Conservation (phyloP, 2,888 invertebrate genomes). For the Chymomyza fuscimana region DNA sequence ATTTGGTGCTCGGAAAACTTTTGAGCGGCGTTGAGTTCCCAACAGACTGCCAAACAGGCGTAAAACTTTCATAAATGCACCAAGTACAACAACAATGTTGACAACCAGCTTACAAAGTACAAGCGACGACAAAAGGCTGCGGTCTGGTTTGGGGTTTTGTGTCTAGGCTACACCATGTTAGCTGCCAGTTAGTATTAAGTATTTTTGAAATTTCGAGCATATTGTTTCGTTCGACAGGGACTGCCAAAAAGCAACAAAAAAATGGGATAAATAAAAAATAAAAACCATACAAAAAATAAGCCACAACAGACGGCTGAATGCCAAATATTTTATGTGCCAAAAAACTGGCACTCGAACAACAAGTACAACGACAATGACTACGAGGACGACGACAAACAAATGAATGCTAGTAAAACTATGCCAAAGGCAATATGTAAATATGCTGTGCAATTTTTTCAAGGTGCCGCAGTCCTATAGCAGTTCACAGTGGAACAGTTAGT, state of each 20-base stretch:
- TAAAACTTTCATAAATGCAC: slow-evolving; percentile 52
- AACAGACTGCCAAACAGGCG: slow-evolving; percentile 25
- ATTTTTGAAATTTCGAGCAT: slow-evolving; percentile 38
- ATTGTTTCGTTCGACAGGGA: slow-evolving; percentile 59
- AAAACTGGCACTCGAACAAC: slow-evolving; percentile 20
- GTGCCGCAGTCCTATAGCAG: background rate
- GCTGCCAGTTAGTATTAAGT: slow-evolving; percentile 37
- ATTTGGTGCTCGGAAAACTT: background rate
- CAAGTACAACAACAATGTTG: slow-evolving; percentile 22
- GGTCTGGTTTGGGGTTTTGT: slow-evolving; percentile 13
- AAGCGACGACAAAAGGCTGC: slow-evolving; percentile 45
- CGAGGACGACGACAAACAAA: slow-evolving; percentile 30
- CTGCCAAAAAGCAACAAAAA: slow-evolving; percentile 13
- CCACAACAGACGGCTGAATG: slow-evolving; percentile 37
- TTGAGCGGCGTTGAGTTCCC: background rate
- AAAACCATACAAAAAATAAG: slow-evolving; percentile 23
- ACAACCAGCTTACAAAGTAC: slow-evolving; percentile 36
- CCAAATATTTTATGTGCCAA: slow-evolving; percentile 70
- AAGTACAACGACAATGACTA: slow-evolving; percentile 12
- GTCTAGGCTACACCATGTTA: slow-evolving; percentile 10
- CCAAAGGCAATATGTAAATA: slow-evolving; percentile 71
- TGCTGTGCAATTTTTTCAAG: slow-evolving; percentile 46
- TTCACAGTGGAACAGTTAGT: background rate
- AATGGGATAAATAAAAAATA: slow-evolving; percentile 12
- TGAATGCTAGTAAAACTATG: slow-evolving; percentile 45